phyloP scores from a whole-genome alignment of 2,888 invertebrate genomes.

The Pyrochroa serraticornis region DNA sequence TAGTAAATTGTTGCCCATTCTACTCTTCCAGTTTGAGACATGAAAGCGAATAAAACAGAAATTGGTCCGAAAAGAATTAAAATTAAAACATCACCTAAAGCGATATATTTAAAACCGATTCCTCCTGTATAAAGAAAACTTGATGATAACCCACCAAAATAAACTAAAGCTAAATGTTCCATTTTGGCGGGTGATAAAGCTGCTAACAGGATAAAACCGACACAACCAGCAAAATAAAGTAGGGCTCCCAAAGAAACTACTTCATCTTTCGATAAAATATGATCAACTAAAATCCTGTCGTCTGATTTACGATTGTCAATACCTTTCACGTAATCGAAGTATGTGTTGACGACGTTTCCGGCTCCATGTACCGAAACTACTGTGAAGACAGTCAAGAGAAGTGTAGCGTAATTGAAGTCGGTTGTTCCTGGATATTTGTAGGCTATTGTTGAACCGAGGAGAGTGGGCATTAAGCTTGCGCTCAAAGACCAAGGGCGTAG shows the following conservation, averaged over 20 bases:
- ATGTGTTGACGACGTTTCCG: slow-evolving; percentile 95
- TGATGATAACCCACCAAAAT: slow-evolving; percentile 93
- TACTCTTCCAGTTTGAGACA: slow-evolving; percentile 90
- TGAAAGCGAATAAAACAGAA: slow-evolving; percentile 90
- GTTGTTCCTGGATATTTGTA: slow-evolving; percentile 78
- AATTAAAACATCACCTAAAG: slow-evolving; percentile 90
- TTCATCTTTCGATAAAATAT: slow-evolving; percentile 80
- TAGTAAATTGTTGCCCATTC: slow-evolving; percentile 91
- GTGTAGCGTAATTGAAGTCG: slow-evolving; percentile 79
- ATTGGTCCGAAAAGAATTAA: slow-evolving; percentile 93
- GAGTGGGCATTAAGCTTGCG: slow-evolving; percentile 88
- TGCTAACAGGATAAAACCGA: slow-evolving; percentile 54
- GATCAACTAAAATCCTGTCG: slow-evolving; percentile 93
- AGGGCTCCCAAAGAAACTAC: slow-evolving; percentile 84
- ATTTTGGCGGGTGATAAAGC: slow-evolving; percentile 85
- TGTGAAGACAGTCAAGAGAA: slow-evolving; percentile 83
- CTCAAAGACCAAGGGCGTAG: slow-evolving; percentile 93
- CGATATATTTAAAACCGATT: slow-evolving; percentile 94
- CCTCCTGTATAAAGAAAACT: slow-evolving; percentile 97
- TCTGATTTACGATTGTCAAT: slow-evolving; percentile 93
- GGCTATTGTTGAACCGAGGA: slow-evolving; percentile 87
- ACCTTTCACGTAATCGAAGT: slow-evolving; percentile 93
- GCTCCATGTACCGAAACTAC: slow-evolving; percentile 93
- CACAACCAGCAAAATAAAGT: slow-evolving; percentile 84
- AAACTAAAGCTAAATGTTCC: slow-evolving; percentile 93